These are phyloP conservation scores for Apus apus DNA, from an alignment of 2,113 vertebrate genomes.

Conservation along the genomic window DNA sequence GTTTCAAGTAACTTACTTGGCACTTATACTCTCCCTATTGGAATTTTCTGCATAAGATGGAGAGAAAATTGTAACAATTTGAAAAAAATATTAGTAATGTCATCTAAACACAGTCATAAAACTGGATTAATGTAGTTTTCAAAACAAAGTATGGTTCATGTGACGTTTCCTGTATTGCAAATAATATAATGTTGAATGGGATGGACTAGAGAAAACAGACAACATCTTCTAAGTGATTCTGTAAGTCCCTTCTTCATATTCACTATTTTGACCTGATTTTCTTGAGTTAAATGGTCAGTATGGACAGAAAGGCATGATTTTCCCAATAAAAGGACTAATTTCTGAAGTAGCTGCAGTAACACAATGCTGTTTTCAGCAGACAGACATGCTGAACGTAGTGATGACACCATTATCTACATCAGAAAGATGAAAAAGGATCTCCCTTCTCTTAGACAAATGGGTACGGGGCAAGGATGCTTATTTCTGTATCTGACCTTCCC, in stretches of 20 bases:
- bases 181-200: not conserved
- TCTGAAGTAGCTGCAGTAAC: constrained; percentile 10
- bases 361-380: constrained; percentile 17
- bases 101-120: constrained; percentile 23
- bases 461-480: not conserved
- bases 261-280: not conserved
- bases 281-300: constrained; percentile 32
- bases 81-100: not conserved
- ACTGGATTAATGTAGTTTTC: constrained; percentile 22
- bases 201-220: not conserved
- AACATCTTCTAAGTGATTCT: not conserved
- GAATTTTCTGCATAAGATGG: not conserved
- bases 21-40: not conserved
- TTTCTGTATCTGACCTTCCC: not conserved
- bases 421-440: not conserved
- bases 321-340: constrained; percentile 48
- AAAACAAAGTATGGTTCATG: not conserved
- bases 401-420: not conserved
- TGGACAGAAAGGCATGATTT: not conserved
- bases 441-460: not conserved
- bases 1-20: not conserved
- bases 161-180: not conserved
- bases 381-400: not conserved
- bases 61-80: constrained; percentile 29
- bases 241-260: not conserved